Base-by-base conservation (phyloP, 2,888 invertebrate genomes). In the Capitulum mitella region DNA sequence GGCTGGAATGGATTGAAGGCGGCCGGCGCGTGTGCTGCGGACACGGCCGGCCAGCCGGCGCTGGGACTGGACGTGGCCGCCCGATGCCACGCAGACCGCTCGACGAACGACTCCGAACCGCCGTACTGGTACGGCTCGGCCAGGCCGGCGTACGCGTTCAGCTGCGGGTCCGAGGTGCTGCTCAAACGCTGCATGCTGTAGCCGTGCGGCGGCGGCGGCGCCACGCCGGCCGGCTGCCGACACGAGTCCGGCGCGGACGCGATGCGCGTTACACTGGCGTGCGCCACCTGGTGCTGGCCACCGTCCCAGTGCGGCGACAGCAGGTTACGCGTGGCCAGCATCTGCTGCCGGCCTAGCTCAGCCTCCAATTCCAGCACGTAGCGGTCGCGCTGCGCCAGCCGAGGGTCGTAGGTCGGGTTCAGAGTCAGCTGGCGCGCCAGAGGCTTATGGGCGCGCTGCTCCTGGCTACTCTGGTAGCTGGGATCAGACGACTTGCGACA, bases 371-470 rank as follows among this genome's bases (percentile, higher is more conserved):
- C 82, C 58, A 81, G 82, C 78, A 81, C 81, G 78, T 82, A 77
- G 80, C 80, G 85, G 81, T 88, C 81, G 78, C 82, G 79, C 43
- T 83, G 88, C 83, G 87, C 87, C 78, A 91, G 86, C 79, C 94
- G 87, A 10, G 93, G 92, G 87, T 95, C 94, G 82, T 91, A 91
- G 34, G 88, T 87, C 0, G 94, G 94, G 86, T 94, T 93, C n/a
- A 95, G 85, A 26, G 93, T 93, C 76, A 93, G 87, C 84, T 94
- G 93, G 10, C 94, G 88, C 82, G 91, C 92, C 51, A 95, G 87
- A 85, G 93, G 94, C 79, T 91, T 88, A 84, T 95, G 94, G 80
- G 91, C 88, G 84, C 64, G 51, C 43, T 46, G 48, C 48, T 34
- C 48, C 74, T 78, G 51, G 54, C 74, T 78, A 75, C 46, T 74